Evolutionary conservation across 2,888 invertebrate species (phyloP).

Genomic region (Ornithoptera priamus): DNA sequence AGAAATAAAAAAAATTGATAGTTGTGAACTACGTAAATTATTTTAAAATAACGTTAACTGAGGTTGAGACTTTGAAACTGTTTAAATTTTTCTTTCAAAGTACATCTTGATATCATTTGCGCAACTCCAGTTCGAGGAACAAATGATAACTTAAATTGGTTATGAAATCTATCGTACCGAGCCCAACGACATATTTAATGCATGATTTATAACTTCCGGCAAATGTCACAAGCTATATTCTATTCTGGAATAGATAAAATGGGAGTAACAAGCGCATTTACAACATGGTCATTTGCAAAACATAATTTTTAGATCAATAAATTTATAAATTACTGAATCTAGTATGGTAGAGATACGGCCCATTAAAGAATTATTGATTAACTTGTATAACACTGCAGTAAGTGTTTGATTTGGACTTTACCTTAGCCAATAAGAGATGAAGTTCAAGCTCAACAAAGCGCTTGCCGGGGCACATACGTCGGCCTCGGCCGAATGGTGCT

Average conservation of each 20-base stretch:
- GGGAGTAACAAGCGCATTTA: background rate
- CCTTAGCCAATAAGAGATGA: conserved; percentile 86
- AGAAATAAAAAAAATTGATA: background rate
- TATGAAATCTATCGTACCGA: conserved; percentile 18
- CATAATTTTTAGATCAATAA: background rate
- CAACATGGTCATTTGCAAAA: conserved; percentile 1
- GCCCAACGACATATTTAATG: conserved; percentile 17
- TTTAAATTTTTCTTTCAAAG: background rate
- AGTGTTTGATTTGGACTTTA: conserved; percentile 41
- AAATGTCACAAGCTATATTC: conserved; percentile 10
- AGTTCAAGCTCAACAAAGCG: conserved; percentile 90
- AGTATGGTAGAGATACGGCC: background rate
- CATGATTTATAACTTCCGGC: conserved; percentile 24
- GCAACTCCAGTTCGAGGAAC: conserved; percentile 12
- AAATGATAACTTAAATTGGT: conserved; percentile 19
- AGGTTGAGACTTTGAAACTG: background rate
- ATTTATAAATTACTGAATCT: background rate
- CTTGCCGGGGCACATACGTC: conserved; percentile 91
- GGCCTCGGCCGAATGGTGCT: conserved; percentile 89
- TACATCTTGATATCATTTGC: conserved; percentile 8
- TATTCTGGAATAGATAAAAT: conserved; percentile 15
- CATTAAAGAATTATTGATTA: too few species aligned
- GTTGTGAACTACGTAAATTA: background rate
- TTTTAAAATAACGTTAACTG: too few species aligned
- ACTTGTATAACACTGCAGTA: too few species aligned